Base-by-base conservation (phyloP, 2,113 vertebrate genomes). In the Bubalus kerabau region DNA sequence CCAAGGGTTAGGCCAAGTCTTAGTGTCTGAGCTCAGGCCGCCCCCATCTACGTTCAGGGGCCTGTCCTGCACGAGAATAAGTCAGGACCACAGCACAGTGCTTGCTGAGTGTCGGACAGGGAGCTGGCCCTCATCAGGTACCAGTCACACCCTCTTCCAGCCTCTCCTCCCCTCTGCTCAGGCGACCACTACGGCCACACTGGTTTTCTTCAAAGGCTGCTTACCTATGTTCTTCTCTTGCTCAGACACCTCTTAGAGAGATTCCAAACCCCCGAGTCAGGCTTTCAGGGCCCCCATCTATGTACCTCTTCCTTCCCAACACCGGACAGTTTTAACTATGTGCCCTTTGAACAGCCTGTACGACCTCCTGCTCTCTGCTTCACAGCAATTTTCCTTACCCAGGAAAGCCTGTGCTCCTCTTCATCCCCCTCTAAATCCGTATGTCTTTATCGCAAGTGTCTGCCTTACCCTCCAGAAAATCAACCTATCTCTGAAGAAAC, bases 21-120 rank as follows among this genome's bases (percentile, higher is more conserved):
- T 10, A 3, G 12, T 2, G 74, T 24, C 48, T 28, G n/a, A 14
- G 36, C 36, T 30, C 54, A 48, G 54, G 28, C 24, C n/a, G 48
- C 40, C 24, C 7, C 1, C 16, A 13, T 0, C 0, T 46, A 19
- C 3, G 17, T 48, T 9, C 6, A 32, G 28, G 24, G 19, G 7
- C 26, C 64, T 2, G 3, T 3, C 13, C 40, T 15, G 5, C 24
- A 10, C 1, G 89, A 10, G 13, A 5, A 15, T 9, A 46, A 57
- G 52, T 46, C 85, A 30, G 2, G 50, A 19, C 32, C 6, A 9
- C 1, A n/a, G 60, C 62, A 8, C 50, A 4, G 52, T 5, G 36
- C 16, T 14, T 6, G 12, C 28, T 5, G 6, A 8, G 11, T 2
- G 60, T 24, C 3, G 0, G 67, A 40, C 67, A 7, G n/a, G 71